Conservation (phyloP, 53 echinoderm and acorn worm genomes). For the Arbacia lixula region DNA sequence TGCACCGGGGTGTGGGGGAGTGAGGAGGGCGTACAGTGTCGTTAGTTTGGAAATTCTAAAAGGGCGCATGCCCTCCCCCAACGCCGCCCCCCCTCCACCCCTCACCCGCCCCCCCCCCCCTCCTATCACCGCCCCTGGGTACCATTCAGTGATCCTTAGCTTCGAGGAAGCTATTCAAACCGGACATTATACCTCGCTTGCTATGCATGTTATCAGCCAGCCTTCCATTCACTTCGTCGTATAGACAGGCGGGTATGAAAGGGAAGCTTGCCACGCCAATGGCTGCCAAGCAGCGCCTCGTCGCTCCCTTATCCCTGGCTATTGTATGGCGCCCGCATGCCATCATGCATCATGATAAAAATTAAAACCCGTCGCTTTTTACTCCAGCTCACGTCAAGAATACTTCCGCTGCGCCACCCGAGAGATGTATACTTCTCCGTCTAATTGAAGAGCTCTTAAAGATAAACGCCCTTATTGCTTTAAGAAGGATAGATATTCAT, state of each 20-base stretch:
- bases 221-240: no score
- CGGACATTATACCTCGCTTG: slow-evolving; percentile 20
- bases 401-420: neutral
- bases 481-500: slow-evolving; percentile 17
- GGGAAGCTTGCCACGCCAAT: no score
- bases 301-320: neutral
- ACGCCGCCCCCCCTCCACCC: no score
- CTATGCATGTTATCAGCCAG: no score
- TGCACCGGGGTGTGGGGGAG: neutral
- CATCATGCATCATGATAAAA: slow-evolving; percentile 54
- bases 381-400: neutral
- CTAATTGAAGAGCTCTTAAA: slow-evolving; percentile 43
- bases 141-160: no score
- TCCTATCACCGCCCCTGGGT: no score
- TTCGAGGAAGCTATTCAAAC: slow-evolving; percentile 18
- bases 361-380: slow-evolving; percentile 22
- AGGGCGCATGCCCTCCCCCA: no score
- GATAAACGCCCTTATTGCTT: slow-evolving; percentile 31
- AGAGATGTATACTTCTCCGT: slow-evolving; percentile 5
- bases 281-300: neutral
- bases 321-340: slow-evolving; percentile 11
- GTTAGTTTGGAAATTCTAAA: neutral
- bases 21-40: neutral
- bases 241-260: no score
- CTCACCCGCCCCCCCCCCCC: no score